Evolutionary conservation across 2,888 invertebrate genomes (phyloP), one percentile per base, ranked within the genome.

Genomic region (Leistus spinibarbis): DNA sequence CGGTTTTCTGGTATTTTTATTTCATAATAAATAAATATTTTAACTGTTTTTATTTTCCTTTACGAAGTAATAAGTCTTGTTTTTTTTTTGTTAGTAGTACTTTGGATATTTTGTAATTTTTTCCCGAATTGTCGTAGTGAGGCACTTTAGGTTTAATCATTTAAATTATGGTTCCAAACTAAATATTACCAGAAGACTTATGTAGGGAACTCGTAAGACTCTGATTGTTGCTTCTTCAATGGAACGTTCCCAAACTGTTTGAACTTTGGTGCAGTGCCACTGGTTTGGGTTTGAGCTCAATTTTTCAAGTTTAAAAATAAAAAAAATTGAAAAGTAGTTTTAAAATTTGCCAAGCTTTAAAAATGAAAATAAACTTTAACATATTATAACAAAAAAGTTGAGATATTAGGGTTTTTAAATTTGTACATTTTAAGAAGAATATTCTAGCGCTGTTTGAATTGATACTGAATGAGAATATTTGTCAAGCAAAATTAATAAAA

Each of bases 251-350:
- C 69, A 69, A 63, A 56, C 69, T 64, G 56, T 63, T 23, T 3
- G 64, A 74, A 68, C 62, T 66, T 57, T 73, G 72, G 65, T 56
- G 10, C 27, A 64, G 71, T 71, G 72, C 72, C 65, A 67, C 66
- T 62, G 68, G 84, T 84, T 84, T 85, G 85, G 83, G 84, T 84
- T 85, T 84, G 81, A 84, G 86, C 86, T 86, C 86, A 86, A 86
- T 85, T 86, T 86, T 85, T 83, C 63, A 63, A 75, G 63, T 75
- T 56, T 69, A 27, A 57, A 68, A 75, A 2, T 56, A 64, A 27
- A 57, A 68, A 75, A 2, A 40, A 40, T 40, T 67, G 68, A 75
- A 75, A 23, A 69, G 75, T 75, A 69, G 69, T 54, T 68, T 64
- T 69, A 63, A 75, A 75, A 75, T 68, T 62, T 69, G 75, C 75